Evolutionary conservation across 2,888 invertebrate species (phyloP), one percentile per base, ranked within the genome.

Genomic region (Andrena flavipes): DNA sequence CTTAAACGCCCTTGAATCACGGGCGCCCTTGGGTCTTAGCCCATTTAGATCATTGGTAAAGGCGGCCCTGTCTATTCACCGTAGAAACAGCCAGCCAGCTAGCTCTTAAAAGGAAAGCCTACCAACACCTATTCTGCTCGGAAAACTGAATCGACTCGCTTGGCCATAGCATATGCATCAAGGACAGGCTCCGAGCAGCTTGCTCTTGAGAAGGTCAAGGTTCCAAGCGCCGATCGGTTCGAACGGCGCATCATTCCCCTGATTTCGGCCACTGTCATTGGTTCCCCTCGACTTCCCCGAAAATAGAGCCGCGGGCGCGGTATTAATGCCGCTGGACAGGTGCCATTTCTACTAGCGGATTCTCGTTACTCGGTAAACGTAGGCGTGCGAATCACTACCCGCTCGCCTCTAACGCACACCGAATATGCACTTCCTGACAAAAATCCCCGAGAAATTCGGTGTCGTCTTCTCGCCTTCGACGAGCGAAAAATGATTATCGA

Each of bases 341-440:
- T 84, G 86, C 86, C 82, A 79, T 63, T 54, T 56, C 51, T 56
- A 33, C 64, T 51, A 42, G 63, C 70, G 62, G 8, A 74, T 35
- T n/a, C 16, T 49, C 60, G 78, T 62, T 62, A 59, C 29, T 29
- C 65, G 42, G 8, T 13, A 0, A 26, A 20, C 48, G 74, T 72
- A 67, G 64, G 70, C 54, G 63, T 16, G 26, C 7, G 26, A 54
- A 60, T 30, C 23, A 23, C 23, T 6, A 68, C 8, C 48, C 56
- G n/a, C 26, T 4, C 10, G 4, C 5, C 16, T 60, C 2, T 54
- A 56, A 80, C 72, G 72, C 20, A 56, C 2, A 35, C 20, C 10
- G 2, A 0, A 42, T 13, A 42, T 42, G 13, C n/a, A 42, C 13
- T 42, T 64, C 6, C 42, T 16, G 13, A 16, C 7, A 16, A 16